Base-by-base conservation (phyloP, 2,797 vertebrate species). In the Parauchenoglanis punctatus region DNA sequence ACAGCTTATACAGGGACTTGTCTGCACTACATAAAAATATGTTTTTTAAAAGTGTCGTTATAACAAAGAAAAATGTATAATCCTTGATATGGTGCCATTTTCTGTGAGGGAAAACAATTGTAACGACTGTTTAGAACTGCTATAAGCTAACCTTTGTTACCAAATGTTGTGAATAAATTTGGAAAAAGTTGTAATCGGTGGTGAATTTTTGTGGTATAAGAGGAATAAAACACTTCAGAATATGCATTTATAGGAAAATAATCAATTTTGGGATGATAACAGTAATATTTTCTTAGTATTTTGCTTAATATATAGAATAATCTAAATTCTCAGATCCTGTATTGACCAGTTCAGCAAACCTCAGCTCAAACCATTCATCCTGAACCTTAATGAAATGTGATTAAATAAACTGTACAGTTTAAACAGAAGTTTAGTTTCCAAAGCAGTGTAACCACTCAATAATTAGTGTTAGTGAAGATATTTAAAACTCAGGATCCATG, bases 401-500 rank as follows among this genome's bases (percentile, higher is more conserved):
- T 56, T 49, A 49, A 25, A 73, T 5, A n/a, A 76, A 52, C 73
- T 76, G 12, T n/a, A 76, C 13, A 7, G 46, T 25, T 35, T 80
- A 59, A 59, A 58, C 59, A 81, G 17, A 46, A 6, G 13, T 46
- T n/a, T 63, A 46, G 40, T 46, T 81, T 40, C 5, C 20, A 81
- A 18, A 49, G 61, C 80, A 67, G n/a, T 35, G 56, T 7, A 81
- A 40, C 20, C 56, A 15, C 56, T 40, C 11, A 61, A 59, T 83
- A 20, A 83, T 67, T 52, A 28, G 59, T n/a, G 80, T 46, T 17
- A 61, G 8, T 49, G 59, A 49, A 49, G 25, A 67, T 82, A 82
- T 83, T 49, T 49, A 67, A 52, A 83, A 67, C 81, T 65, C 59
- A 46, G 59, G 1, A 46, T 49, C 61, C 44, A 52, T 83, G 61